These are phyloP conservation scores for Natator depressus DNA, from an alignment of 2,113 vertebrate species.

Conservation along the genomic window DNA sequence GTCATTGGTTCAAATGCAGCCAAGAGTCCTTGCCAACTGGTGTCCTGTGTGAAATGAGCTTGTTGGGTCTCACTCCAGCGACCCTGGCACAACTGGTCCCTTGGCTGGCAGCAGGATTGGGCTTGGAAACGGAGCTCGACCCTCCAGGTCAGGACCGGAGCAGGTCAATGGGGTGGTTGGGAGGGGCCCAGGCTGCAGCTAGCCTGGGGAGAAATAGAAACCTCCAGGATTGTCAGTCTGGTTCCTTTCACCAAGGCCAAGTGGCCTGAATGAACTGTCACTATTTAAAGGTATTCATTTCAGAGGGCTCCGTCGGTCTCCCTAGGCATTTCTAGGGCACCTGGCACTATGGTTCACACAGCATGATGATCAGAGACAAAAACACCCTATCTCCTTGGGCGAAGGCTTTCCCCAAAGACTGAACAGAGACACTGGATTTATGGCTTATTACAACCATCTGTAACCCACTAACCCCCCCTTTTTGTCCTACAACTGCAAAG, in stretches of 20 bases:
- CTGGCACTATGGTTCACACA: background rate
- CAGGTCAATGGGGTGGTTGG: background rate
- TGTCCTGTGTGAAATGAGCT: background rate
- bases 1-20: background rate
- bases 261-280: fast-evolving
- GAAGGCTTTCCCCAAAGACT: background rate
- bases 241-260: background rate
- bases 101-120: fast-evolving
- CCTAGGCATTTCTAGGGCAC: background rate
- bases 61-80: background rate
- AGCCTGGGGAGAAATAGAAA: background rate
- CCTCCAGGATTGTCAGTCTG: background rate
- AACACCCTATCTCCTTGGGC: background rate
- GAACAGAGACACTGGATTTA: background rate
- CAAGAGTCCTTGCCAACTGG: background rate
- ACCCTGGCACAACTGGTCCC: background rate
- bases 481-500: background rate
- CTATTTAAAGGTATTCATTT: background rate
- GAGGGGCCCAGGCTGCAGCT: background rate
- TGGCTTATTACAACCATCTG: background rate
- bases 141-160: background rate
- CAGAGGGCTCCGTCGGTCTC: constrained; percentile 46
- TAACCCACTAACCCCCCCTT: background rate
- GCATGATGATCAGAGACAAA: background rate
- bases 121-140: background rate